These are phyloP conservation scores for Rhagonycha fulva DNA, from an alignment of 2,888 invertebrate genomes.

Conservation along the genomic window DNA sequence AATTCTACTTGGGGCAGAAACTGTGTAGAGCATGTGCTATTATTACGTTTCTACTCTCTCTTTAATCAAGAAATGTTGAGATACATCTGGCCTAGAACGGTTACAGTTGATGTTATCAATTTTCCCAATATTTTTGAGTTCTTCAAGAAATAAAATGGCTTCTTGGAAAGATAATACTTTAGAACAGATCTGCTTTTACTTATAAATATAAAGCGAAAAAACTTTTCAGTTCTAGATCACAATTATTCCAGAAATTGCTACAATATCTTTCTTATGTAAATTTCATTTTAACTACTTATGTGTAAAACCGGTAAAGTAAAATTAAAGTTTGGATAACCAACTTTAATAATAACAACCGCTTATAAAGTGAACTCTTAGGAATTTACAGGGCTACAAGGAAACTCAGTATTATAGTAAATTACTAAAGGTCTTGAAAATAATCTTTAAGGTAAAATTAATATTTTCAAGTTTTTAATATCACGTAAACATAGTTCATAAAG, in stretches of 20 bases:
- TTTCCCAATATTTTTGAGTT: background rate
- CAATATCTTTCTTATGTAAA: background rate
- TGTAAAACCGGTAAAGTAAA: background rate
- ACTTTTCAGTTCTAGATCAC: background rate
- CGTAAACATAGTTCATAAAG: background rate
- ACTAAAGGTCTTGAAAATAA: background rate
- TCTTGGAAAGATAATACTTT: background rate
- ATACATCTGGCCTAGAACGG: background rate
- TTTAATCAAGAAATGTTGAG: background rate
- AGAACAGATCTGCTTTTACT: background rate
- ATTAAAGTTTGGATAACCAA: background rate
- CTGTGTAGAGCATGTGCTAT: background rate
- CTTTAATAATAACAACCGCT: background rate
- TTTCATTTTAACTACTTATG: background rate
- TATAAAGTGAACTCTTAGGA: background rate
- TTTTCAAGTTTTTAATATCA: background rate
- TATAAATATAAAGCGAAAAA: background rate
- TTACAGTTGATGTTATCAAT: background rate
- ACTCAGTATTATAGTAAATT: background rate
- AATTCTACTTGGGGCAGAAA: background rate
- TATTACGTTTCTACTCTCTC: background rate
- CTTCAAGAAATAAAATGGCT: background rate
- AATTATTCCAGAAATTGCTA: background rate
- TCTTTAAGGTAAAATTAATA: background rate
- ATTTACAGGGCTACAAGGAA: background rate